Conservation (phyloP, 2,888 invertebrate genomes). For the Tolmerus cingulatus region DNA sequence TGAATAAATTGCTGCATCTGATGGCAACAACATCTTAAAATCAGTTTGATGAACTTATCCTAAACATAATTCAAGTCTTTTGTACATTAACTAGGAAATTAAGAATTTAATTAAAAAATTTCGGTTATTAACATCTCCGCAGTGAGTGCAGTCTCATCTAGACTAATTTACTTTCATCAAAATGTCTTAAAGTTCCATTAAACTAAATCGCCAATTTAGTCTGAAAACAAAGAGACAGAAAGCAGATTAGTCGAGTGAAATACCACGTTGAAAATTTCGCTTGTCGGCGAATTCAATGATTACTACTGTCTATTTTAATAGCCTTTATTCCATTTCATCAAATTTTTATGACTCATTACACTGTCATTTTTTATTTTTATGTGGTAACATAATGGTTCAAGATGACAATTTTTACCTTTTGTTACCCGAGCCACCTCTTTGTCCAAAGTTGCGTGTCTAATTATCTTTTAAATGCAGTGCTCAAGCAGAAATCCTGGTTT, state of each 20-base stretch:
- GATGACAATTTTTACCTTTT: not conserved
- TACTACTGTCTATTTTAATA: not conserved
- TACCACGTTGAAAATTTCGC: not conserved
- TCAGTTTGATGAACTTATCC: too few species aligned
- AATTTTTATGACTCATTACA: not conserved
- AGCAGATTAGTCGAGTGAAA: not conserved
- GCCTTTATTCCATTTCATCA: not conserved
- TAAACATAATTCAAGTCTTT: too few species aligned
- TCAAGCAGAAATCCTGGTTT: conserved; percentile 11
- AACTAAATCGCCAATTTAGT: not conserved
- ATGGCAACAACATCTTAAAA: too few species aligned
- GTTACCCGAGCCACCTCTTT: not conserved
- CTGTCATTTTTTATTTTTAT: not conserved
- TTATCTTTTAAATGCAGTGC: conserved; percentile 1
- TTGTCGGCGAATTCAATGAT: not conserved
- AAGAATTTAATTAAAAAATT: not conserved
- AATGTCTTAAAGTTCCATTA: not conserved
- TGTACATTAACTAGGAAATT: too few species aligned
- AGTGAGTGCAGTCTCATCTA: not conserved
- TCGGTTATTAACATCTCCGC: not conserved
- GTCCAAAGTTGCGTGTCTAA: conserved; percentile 3
- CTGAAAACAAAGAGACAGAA: not conserved
- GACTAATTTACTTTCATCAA: not conserved
- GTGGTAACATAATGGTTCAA: not conserved
- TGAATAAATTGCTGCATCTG: too few species aligned